phyloP scores from a whole-genome alignment of 2,113 vertebrate species.

The Sterrhoptilus dennistouni region DNA sequence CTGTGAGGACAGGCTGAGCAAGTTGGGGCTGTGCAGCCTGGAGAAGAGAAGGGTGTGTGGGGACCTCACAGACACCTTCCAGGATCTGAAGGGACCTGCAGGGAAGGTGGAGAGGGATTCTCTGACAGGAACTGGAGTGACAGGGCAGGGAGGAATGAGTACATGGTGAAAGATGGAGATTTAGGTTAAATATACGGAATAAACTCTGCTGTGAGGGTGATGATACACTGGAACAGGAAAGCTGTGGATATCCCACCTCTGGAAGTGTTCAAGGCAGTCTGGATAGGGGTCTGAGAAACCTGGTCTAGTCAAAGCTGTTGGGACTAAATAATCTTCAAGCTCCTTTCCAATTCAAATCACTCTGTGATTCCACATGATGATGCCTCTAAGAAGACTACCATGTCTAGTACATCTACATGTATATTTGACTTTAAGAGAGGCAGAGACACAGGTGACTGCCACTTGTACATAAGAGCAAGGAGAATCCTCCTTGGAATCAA shows the following conservation, averaged over 20 bases:
- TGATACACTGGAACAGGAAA: background rate
- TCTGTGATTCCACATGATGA: background rate
- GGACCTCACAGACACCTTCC: background rate
- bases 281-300: background rate
- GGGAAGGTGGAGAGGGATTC: background rate
- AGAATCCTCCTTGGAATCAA: background rate
- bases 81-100: background rate
- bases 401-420: fast-evolving
- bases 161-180: background rate
- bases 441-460: background rate
- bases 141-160: background rate
- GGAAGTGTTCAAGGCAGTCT: background rate
- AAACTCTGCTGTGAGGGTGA: background rate
- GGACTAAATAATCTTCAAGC: background rate
- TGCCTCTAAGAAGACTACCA: background rate
- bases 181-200: background rate
- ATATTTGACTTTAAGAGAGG: background rate
- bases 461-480: background rate
- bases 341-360: background rate
- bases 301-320: background rate
- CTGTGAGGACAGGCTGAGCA: background rate
- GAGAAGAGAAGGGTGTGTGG: background rate
- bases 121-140: background rate
- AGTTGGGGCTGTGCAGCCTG: background rate
- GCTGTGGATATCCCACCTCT: background rate